phyloP scores from a whole-genome alignment of 2,888 invertebrate species.

The Synanthedon andrenaeformis region DNA sequence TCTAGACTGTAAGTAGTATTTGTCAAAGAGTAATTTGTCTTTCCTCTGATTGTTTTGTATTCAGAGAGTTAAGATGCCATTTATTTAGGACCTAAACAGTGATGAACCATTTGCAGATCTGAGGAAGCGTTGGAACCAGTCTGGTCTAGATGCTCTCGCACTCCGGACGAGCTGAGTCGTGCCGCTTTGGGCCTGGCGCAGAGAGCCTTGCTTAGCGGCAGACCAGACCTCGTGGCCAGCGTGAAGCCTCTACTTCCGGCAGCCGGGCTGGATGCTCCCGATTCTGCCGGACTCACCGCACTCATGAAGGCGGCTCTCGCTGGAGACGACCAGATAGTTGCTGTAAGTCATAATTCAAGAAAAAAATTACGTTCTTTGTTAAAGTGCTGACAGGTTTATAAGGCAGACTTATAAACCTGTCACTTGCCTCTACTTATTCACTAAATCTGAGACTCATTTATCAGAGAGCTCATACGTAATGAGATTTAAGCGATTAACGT shows the following conservation, averaged over 20 bases:
- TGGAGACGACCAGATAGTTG: conserved; percentile 82
- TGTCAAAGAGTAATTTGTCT: too few species aligned
- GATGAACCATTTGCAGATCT: conserved; percentile 32
- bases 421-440: too few species aligned
- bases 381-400: too few species aligned
- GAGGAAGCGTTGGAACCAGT: conserved; percentile 69
- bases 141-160: conserved; percentile 46
- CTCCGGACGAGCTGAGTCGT: conserved; percentile 71
- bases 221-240: conserved; percentile 82
- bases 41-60: too few species aligned
- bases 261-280: conserved; percentile 79
- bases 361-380: not conserved
- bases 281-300: conserved; percentile 83
- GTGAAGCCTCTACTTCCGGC: conserved; percentile 78
- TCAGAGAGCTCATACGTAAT: too few species aligned
- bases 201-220: conserved; percentile 82
- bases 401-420: too few species aligned
- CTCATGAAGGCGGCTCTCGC: conserved; percentile 86
- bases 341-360: conserved; percentile 35
- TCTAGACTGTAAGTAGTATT: too few species aligned
- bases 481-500: too few species aligned
- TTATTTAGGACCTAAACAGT: too few species aligned
- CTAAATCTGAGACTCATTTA: too few species aligned
- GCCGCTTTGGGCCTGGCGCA: conserved; percentile 83
- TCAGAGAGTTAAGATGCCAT: too few species aligned